Percentiles rank a stretch among this genome's conserved stretches.
Conservation (phyloP, 2,888 invertebrate genomes). For the Timandra comae region DNA sequence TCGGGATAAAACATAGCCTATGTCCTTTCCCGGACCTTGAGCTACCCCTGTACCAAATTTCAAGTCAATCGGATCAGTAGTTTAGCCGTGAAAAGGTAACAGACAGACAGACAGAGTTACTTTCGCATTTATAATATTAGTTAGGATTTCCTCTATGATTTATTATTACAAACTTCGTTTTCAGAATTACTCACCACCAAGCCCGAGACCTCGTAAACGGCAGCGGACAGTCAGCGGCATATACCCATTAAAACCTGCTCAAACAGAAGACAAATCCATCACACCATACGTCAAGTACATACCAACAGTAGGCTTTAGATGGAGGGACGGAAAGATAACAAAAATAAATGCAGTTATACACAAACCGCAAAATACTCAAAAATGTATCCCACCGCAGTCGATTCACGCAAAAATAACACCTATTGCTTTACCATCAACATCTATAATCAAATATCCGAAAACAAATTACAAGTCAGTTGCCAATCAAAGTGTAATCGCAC, state of each 20-base stretch:
- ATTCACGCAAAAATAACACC: constrained; percentile 9
- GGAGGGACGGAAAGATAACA: constrained; percentile 40
- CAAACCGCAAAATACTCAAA: constrained; percentile 20
- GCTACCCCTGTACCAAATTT: too few relatives aligned
- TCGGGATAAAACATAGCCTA: too few relatives aligned
- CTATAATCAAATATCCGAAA: background rate
- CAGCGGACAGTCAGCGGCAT: constrained; percentile 45
- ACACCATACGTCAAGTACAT: constrained; percentile 15
- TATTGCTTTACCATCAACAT: background rate
- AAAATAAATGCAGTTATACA: constrained; percentile 48
- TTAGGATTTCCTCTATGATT: too few relatives aligned
- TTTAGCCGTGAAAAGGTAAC: too few relatives aligned
- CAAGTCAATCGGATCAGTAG: too few relatives aligned
- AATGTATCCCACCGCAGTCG: too few relatives aligned
- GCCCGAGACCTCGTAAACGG: constrained; percentile 21
- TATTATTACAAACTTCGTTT: too few relatives aligned
- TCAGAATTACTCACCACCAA: constrained; percentile 21
- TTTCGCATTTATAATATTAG: too few relatives aligned
- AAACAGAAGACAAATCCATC: constrained; percentile 15
- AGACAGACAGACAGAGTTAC: too few relatives aligned
- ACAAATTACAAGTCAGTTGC: too few relatives aligned
- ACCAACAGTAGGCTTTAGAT: constrained; percentile 32
- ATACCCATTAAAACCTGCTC: constrained; percentile 29
- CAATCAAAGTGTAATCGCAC: too few relatives aligned
- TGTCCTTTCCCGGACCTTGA: too few relatives aligned